Evolutionary conservation across 2,888 invertebrate genomes (phyloP), one percentile per base, ranked within the genome.

Genomic region (Polydrusus tereticollis): DNA sequence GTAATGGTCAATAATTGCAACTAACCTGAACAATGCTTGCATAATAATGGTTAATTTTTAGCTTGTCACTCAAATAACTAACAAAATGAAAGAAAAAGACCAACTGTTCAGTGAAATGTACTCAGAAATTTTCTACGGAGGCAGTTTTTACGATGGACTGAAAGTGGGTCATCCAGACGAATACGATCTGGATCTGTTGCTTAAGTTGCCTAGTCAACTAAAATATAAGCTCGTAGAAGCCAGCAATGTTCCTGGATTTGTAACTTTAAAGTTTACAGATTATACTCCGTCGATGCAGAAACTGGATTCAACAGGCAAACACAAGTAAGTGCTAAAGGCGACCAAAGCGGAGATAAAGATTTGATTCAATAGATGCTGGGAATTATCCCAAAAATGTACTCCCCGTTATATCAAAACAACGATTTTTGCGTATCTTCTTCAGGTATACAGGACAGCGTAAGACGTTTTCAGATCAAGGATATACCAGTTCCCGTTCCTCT

Each of bases 61-160:
- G 77, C 20, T 76, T 16, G 43, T 77, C 14, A 63, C 69, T 6
- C 18, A 55, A 38, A 66, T 78, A 8, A 74, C 41, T 12, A 8
- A 43, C 0, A 72, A 73, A 36, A 84, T 87, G 85, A 82, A 79
- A 77, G 41, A 74, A 12, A 76, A 72, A 1, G 82, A 84, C 76
- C 18, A 63, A 1, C 73, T 86, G 1, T 87, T 87, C 66, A 75
- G 77, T 2, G 78, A 76, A 38, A 67, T 82, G 21, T 86, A 70
- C 68, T 65, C 71, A 18, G 75, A 72, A 10, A 82, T 85, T 0
- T 83, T 87, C 72, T 89, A 85, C 75, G 88, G 88, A 0, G 90
- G 90, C 8, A 90, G 90, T 78, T 90, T 86, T 38, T 89, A 87
- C 70, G 90, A 91, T 78, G 87, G 87, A 12, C 86, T 90, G 29